Evolutionary conservation across 2,113 vertebrate genomes (phyloP).

Genomic region (Mustela nigripes): DNA sequence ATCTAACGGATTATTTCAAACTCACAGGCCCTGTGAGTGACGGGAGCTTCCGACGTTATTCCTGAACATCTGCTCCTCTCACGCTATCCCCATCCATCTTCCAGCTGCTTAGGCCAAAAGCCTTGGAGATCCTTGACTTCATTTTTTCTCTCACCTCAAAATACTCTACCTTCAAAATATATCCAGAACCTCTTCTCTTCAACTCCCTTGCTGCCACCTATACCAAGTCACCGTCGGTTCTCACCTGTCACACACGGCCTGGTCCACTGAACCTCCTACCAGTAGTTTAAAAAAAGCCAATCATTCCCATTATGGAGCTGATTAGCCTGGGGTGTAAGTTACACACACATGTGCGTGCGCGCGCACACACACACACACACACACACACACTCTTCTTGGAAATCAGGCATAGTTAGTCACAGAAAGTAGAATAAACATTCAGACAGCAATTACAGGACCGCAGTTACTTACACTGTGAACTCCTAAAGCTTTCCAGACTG

Average conservation of each 20-base stretch:
- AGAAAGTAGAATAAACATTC: background rate
- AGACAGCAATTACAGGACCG: background rate
- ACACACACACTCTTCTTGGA: background rate
- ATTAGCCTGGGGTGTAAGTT: background rate
- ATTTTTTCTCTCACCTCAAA: background rate
- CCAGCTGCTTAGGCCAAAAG: background rate
- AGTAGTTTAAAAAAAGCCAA: background rate
- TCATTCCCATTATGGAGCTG: background rate
- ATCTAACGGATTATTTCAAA: background rate
- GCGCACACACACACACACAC: background rate
- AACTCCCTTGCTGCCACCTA: background rate
- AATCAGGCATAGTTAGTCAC: background rate
- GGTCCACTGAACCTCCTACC: background rate
- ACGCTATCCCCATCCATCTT: background rate
- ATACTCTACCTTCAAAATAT: background rate
- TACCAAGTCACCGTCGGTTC: background rate
- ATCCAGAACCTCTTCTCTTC: background rate
- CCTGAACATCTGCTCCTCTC: background rate
- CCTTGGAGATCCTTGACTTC: background rate
- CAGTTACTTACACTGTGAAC: constrained; percentile 93
- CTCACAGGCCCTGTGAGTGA: background rate
- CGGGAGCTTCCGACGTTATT: background rate
- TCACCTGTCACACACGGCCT: background rate
- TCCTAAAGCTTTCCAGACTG: constrained; percentile 93
- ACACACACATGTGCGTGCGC: too few relatives aligned